These are phyloP conservation scores for Panagrolaimus sp. DNA, from an alignment of 1,140 invertebrate species.

Conservation along the genomic window DNA sequence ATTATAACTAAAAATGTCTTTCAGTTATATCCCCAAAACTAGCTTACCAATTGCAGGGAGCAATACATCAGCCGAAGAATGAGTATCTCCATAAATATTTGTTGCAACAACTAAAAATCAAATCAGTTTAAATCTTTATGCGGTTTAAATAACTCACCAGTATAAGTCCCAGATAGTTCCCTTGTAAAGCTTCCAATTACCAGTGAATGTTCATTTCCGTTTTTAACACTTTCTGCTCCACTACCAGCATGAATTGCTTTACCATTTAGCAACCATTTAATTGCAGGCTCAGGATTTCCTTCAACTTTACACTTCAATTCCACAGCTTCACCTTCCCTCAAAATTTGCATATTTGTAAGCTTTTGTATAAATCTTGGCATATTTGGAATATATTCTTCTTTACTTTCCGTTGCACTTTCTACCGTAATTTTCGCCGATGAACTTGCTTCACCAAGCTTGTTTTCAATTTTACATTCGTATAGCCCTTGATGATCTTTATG, in stretches of 20 bases:
- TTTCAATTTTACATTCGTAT: slow-evolving; percentile 32
- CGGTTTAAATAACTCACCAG: too few relatives aligned
- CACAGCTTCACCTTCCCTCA: slow-evolving; percentile 18
- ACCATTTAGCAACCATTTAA: slow-evolving; percentile 46
- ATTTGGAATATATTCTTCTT: slow-evolving; percentile 36
- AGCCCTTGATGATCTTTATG: slow-evolving; percentile 36
- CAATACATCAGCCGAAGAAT: slow-evolving; percentile 26
- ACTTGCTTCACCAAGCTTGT: slow-evolving; percentile 34
- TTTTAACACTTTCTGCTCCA: neutral
- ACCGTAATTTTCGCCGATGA: slow-evolving; percentile 38
- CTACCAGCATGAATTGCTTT: slow-evolving; percentile 32
- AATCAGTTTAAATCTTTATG: too few relatives aligned
- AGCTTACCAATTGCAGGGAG: neutral
- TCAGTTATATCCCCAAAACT: too few relatives aligned
- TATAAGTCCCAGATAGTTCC: slow-evolving; percentile 39
- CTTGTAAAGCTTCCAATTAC: slow-evolving; percentile 31
- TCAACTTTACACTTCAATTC: slow-evolving; percentile 32
- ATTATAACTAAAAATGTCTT: too few relatives aligned
- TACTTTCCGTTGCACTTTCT: slow-evolving; percentile 22
- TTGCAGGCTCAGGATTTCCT: slow-evolving; percentile 34
- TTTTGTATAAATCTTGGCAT: slow-evolving; percentile 47
- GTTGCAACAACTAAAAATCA: too few relatives aligned
- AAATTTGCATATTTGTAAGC: slow-evolving; percentile 32
- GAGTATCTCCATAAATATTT: slow-evolving; percentile 44
- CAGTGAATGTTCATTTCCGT: slow-evolving; percentile 14